phyloP scores from a whole-genome alignment of 2,113 vertebrate species.

The Emberiza fucata region DNA sequence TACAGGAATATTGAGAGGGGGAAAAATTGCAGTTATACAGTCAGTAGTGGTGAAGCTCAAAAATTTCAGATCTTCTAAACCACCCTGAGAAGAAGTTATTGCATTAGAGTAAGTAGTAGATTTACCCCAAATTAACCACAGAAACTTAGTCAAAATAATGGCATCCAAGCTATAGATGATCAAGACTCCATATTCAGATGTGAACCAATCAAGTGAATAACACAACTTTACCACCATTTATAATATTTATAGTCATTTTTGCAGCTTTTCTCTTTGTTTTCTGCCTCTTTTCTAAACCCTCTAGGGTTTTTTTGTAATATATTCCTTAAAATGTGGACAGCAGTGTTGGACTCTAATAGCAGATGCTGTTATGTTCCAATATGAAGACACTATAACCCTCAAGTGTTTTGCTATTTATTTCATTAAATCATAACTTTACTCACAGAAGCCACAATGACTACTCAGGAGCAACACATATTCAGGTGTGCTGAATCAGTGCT shows the following conservation, averaged over 20 bases:
- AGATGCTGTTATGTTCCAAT: neutral
- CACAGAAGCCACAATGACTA: neutral
- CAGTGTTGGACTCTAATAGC: neutral
- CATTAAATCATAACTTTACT: neutral
- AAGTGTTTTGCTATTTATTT: neutral
- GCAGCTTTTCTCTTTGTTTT: neutral
- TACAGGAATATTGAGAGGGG: fast-evolving
- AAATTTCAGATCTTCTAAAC: neutral
- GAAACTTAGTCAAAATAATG: neutral
- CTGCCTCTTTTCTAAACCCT: neutral
- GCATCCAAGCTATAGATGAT: neutral
- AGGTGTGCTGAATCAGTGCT: neutral
- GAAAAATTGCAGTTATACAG: neutral
- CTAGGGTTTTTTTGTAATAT: neutral
- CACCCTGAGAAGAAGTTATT: neutral
- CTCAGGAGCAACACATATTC: neutral
- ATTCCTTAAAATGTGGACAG: neutral
- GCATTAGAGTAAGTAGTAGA: neutral
- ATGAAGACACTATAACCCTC: neutral
- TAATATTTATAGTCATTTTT: neutral
- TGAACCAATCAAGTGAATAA: neutral
- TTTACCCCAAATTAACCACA: neutral
- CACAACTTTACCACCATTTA: neutral
- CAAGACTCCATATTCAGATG: neutral
- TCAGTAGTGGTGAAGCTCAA: neutral